Conservation (phyloP, 2,113 vertebrate species). For the Pachypanchax playfairii region DNA sequence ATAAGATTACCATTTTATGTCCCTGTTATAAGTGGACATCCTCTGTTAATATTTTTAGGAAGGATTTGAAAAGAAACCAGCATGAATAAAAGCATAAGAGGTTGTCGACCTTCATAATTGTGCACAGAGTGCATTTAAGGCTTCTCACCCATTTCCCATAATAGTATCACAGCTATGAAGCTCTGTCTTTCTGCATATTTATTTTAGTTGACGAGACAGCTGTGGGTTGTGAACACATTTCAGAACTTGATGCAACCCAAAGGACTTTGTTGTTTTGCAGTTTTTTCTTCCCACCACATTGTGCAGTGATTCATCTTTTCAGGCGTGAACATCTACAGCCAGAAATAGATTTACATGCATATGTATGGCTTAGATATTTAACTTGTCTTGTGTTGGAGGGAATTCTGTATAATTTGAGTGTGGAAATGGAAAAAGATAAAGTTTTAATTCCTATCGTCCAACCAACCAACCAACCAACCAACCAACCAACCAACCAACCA, state of each 20-base stretch:
- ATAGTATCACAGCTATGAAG: no score
- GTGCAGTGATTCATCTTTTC: conserved; percentile 11
- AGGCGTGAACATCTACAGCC: conserved; percentile 11
- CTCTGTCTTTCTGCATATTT: no score
- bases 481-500: no score
- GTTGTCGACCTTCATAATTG: conserved; percentile 17
- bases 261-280: conserved; percentile 34
- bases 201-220: not conserved
- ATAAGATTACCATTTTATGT: not conserved
- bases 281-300: conserved; percentile 6
- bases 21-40: not conserved
- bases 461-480: no score
- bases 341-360: conserved; percentile 34
- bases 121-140: conserved; percentile 7
- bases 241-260: conserved; percentile 25
- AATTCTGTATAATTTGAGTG: not conserved
- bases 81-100: not conserved
- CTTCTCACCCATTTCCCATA: conserved; percentile 1
- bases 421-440: not conserved
- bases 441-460: no score
- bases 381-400: not conserved
- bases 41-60: not conserved
- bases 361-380: conserved; percentile 22
- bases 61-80: not conserved
- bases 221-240: conserved; percentile 45